phyloP scores from a whole-genome alignment of 2,113 vertebrate genomes.

The Chascanopsetta lugubris region DNA sequence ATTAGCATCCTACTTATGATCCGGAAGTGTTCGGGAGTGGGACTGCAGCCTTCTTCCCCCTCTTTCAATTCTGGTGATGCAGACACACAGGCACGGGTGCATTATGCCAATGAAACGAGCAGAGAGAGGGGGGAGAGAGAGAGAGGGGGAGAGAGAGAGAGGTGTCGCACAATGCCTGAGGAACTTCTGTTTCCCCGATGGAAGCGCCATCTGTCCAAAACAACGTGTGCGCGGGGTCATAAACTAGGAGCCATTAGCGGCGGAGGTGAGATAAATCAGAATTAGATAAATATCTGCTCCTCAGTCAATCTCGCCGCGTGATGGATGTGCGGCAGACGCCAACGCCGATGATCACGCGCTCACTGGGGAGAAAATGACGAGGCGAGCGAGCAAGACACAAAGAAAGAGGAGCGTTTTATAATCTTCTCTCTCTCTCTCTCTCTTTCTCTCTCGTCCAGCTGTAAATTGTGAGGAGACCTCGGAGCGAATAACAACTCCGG shows the following conservation, averaged over 20 bases:
- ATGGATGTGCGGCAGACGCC: conserved; percentile 63
- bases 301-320: conserved; percentile 70
- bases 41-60: conserved; percentile 15
- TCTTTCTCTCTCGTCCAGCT: conserved; percentile 26
- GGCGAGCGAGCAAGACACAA: conserved; percentile 27
- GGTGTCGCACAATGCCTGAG: conserved; percentile 49
- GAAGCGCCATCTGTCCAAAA: conserved; percentile 80
- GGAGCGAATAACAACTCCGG: conserved; percentile 63
- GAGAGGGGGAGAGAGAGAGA: conserved; percentile 5
- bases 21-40: conserved; percentile 38
- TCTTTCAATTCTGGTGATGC: conserved; percentile 75
- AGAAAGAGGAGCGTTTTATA: conserved; percentile 26
- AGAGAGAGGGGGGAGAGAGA: conserved; percentile 46
- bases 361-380: conserved; percentile 39
- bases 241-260: conserved; percentile 76
- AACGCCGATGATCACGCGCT: conserved; percentile 67
- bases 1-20: conserved; percentile 63
- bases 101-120: conserved; percentile 90
- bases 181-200: conserved; percentile 67
- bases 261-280: conserved; percentile 76
- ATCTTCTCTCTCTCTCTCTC: conserved; percentile 8
- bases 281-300: conserved; percentile 79
- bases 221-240: conserved; percentile 70
- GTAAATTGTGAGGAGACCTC: conserved; percentile 64
- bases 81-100: conserved; percentile 73